Evolutionary conservation across 2,888 invertebrate genomes (phyloP), one percentile per base, ranked within the genome.

Genomic region (Metalampra italica): DNA sequence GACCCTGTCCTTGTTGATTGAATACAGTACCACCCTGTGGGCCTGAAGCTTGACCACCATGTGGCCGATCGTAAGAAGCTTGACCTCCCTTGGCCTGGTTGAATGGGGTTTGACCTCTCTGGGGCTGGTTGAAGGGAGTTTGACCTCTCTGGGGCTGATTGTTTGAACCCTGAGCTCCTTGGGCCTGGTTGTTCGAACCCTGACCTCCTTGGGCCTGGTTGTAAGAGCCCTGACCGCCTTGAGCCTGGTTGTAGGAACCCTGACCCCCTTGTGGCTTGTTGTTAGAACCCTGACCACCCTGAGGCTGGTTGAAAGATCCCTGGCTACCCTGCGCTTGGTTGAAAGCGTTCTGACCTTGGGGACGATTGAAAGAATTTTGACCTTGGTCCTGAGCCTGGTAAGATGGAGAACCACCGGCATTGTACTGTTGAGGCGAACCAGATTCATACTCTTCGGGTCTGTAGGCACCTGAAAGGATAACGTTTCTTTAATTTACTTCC

Each of bases 381-480:
- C n/a, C n/a, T n/a, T n/a, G n/a, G 29, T 29, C 29, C 32, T 34
- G 46, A 43, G 14, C 47, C 13, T 40, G 40, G 34, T 42, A 36
- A 9, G 34, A 50, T 14, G 32, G 42, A 32, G 36, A 47, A 29
- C 14, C 29, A 14, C 44, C 44, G 29, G 41, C 32, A 13, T 55
- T 66, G 60, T 73, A 72, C 49, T 69, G 63, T 43, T 69, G 71
- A 14, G 64, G 50, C 8, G 57, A 46, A 3, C 49, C 66, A 0
- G 66, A 58, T 46, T 73, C 70, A 48, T 84, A 75, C 67, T 86
- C 85, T 29, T 81, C 75, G 0, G 87, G 85, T 40, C 78, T 71
- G 68, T 89, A 89, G 13, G 89, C 86, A 52, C 89, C 89, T 89
- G 63, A 3, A 76, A 75, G 48, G 29, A 50, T 34, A 36, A 34